Base-by-base conservation (phyloP, 2,888 invertebrate genomes). In the Drosophila atroscutellata region DNA sequence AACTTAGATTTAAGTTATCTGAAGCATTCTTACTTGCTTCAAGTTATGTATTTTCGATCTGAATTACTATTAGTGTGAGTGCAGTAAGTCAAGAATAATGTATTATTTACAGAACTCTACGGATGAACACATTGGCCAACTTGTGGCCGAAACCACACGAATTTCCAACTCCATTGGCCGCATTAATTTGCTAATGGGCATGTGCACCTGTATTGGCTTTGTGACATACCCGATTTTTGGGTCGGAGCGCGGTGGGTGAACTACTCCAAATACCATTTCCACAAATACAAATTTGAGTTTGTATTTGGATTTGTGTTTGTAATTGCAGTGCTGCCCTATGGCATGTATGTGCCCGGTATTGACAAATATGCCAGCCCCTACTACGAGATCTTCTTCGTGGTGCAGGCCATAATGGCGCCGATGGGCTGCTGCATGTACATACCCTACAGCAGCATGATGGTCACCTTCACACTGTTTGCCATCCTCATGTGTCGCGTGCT, bases 371-470 rank as follows among this genome's bases (percentile, higher is more conserved):
- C 75, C 15, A 80, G 64, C 9, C 91, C 92, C 32, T 75, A 68
- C 61, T 91, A 85, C 47, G 87, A 91, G 69, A 60, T 91, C 3
- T 83, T 88, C 71, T 91, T 89, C 69, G 70, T 77, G 13, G 72
- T 85, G 8, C 89, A 91, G 71, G 73, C 68, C 56, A 75, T 91
- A 32, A 86, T 90, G 71, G 81, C 91, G 15, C 90, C 91, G n/a
- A 83, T 91, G 75, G 91, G 91, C 39, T 92, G 91, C 57, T 91
- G 86, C 75, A 91, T 92, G 91, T 92, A 91, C 42, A 91, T 91
- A 56, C 86, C 91, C 3, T 90, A 90, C 34, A 77, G 88, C 3
- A 91, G 85, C 64, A 72, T 91, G 45, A 76, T 92, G 37, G 90
- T 90, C 18, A 80, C 90, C 9, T 83, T 86, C 57, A 91, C 91